A percentile compares a stretch with the other conserved stretches of the same genome.
phyloP scores from a whole-genome alignment of 1,140 invertebrate species.

The Drosophila yakuba region DNA sequence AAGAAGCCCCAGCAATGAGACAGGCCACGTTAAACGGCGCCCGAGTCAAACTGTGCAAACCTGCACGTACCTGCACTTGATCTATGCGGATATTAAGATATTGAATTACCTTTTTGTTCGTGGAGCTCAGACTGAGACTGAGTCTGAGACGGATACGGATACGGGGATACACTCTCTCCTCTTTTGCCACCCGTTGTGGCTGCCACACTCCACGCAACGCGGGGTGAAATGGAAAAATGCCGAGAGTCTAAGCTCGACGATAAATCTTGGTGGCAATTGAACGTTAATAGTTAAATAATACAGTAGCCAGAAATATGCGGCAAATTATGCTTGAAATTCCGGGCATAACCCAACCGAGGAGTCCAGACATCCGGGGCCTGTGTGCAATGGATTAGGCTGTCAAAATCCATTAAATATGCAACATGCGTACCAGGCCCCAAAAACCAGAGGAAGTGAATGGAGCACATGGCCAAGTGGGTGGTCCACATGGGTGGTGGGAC shows the following conservation, averaged over 20 bases:
- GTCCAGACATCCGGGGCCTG: conserved; percentile 18
- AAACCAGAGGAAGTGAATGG: conserved; percentile 15
- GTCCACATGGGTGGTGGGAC: not conserved
- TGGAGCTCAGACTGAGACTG: conserved; percentile 62
- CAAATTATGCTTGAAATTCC: conserved; percentile 81
- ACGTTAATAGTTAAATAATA: conserved; percentile 83
- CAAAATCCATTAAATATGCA: conserved; percentile 78
- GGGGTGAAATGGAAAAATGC: conserved; percentile 63
- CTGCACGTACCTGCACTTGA: conserved; percentile 82
- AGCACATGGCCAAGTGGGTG: conserved; percentile 5
- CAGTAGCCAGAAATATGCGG: conserved; percentile 73
- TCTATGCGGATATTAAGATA: conserved; percentile 83
- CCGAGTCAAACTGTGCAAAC: conserved; percentile 78
- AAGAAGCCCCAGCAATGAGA: conserved; percentile 61
- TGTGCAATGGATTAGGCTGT: conserved; percentile 59
- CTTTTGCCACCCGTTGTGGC: conserved; percentile 30
- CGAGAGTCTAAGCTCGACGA: conserved; percentile 36
- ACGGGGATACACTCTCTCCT: conserved; percentile 39
- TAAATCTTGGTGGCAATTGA: conserved; percentile 78
- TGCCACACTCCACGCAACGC: not conserved
- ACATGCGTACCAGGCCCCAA: conserved; percentile 55
- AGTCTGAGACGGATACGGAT: conserved; percentile 38
- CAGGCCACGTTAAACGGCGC: conserved; percentile 71
- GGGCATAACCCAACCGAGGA: conserved; percentile 56
- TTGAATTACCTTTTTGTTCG: conserved; percentile 81